These are phyloP conservation scores for Philereme vetulata DNA, from an alignment of 2,888 invertebrate species.

Conservation along the genomic window DNA sequence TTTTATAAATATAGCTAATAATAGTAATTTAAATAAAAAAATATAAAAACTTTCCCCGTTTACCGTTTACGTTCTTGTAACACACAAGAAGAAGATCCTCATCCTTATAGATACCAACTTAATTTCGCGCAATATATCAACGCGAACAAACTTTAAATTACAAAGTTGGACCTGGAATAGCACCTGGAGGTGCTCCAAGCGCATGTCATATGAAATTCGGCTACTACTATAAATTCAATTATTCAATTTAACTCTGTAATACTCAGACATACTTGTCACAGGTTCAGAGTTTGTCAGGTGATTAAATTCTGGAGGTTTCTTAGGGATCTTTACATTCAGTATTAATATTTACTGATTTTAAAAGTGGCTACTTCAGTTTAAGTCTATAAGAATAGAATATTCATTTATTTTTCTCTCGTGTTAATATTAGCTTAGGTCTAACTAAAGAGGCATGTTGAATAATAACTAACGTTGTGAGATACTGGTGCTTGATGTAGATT, in stretches of 20 bases:
- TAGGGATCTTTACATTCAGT: background rate
- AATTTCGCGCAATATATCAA: constrained; percentile 23
- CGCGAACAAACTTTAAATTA: constrained; percentile 38
- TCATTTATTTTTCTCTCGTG: too few relatives aligned
- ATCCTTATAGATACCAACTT: constrained; percentile 2
- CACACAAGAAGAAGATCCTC: background rate
- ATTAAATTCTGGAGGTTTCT: background rate
- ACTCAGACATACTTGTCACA: constrained; percentile 5
- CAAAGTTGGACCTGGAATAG: constrained; percentile 34
- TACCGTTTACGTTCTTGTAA: too few relatives aligned
- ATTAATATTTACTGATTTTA: too few relatives aligned
- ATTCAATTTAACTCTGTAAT: constrained; percentile 27
- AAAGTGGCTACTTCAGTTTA: too few relatives aligned
- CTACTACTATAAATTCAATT: constrained; percentile 30
- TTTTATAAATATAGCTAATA: too few relatives aligned
- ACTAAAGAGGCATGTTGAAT: too few relatives aligned
- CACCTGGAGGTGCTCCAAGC: constrained; percentile 41
- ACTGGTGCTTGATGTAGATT: too few relatives aligned
- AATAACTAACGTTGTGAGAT: too few relatives aligned
- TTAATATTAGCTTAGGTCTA: too few relatives aligned
- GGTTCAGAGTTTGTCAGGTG: background rate
- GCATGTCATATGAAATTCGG: constrained; percentile 26
- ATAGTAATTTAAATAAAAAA: too few relatives aligned
- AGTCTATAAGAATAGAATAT: too few relatives aligned
- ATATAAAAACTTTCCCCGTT: too few relatives aligned